Conservation (phyloP, 2,797 vertebrate genomes). For the Eulemur coronatus region DNA sequence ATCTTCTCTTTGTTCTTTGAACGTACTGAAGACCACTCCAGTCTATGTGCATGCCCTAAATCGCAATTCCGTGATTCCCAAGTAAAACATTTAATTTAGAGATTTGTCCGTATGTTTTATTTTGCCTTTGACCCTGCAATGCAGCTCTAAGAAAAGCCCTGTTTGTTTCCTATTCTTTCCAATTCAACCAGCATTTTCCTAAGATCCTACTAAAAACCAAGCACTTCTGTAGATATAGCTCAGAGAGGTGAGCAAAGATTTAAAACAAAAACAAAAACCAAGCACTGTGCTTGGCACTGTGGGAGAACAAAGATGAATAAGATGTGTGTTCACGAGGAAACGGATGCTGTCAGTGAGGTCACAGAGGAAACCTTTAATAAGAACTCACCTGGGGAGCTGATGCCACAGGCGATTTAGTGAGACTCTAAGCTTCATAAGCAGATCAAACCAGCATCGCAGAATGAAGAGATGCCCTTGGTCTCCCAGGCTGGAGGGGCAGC, state of each 20-base stretch:
- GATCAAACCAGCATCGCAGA: background rate
- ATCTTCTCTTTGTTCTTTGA: background rate
- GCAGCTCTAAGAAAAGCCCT: constrained; percentile 6
- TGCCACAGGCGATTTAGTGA: background rate
- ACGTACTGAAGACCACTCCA: background rate
- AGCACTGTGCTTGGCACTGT: background rate
- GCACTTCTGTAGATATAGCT: background rate
- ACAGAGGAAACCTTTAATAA: background rate
- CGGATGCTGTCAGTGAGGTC: background rate
- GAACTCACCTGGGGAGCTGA: background rate
- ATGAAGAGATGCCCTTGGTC: background rate
- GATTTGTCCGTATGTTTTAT: background rate
- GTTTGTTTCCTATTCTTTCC: background rate
- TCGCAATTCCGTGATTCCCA: background rate
- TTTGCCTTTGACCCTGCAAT: background rate
- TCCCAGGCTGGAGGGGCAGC: background rate
- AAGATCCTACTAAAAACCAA: background rate
- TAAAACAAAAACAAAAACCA: background rate
- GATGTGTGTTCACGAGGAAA: background rate
- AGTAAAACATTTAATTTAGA: background rate
- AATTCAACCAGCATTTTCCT: background rate
- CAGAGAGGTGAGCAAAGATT: too few species aligned
- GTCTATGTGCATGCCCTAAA: background rate
- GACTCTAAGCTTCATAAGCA: background rate
- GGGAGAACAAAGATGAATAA: background rate